These are phyloP conservation scores for Scartelaos histophorus DNA, from an alignment of 2,113 vertebrate species.

Conservation along the genomic window DNA sequence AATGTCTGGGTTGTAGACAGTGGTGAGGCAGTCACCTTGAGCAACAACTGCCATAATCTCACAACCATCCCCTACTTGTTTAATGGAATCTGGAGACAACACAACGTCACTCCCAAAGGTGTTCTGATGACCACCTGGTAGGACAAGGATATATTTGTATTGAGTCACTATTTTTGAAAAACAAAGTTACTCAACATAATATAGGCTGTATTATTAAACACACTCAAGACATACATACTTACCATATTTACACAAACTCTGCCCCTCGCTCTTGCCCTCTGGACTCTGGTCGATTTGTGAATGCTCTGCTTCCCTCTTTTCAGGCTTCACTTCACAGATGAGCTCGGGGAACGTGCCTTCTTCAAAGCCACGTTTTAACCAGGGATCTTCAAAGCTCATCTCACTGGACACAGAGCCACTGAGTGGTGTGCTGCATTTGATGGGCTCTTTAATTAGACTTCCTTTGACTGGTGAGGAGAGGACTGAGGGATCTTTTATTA, in stretches of 20 bases:
- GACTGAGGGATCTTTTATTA: slow-evolving; percentile 69
- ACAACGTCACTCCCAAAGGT: slow-evolving; percentile 78
- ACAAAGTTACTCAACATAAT: background rate
- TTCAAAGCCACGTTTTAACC: slow-evolving; percentile 86
- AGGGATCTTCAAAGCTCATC: slow-evolving; percentile 90
- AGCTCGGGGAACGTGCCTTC: slow-evolving; percentile 60
- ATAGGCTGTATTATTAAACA: background rate
- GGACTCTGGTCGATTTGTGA: slow-evolving; percentile 16
- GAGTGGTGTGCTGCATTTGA: slow-evolving; percentile 58
- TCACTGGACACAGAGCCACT: slow-evolving; percentile 73
- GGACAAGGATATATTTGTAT: background rate
- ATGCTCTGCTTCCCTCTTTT: slow-evolving; percentile 63
- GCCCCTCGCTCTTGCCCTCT: slow-evolving; percentile 21
- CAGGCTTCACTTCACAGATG: slow-evolving; percentile 56
- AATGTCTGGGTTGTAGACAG: slow-evolving; percentile 72
- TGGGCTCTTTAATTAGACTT: slow-evolving; percentile 55
- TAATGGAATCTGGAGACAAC: slow-evolving; percentile 81
- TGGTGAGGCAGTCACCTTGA: slow-evolving; percentile 69
- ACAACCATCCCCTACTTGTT: slow-evolving; percentile 88
- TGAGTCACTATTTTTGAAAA: background rate
- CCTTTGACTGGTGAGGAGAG: slow-evolving; percentile 50
- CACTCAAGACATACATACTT: background rate
- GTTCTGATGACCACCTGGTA: slow-evolving; percentile 66
- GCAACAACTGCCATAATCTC: slow-evolving; percentile 74
- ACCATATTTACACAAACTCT: slow-evolving; percentile 28